Conservation (phyloP, 2,113 vertebrate species). For the Burhinus oedicnemus region DNA sequence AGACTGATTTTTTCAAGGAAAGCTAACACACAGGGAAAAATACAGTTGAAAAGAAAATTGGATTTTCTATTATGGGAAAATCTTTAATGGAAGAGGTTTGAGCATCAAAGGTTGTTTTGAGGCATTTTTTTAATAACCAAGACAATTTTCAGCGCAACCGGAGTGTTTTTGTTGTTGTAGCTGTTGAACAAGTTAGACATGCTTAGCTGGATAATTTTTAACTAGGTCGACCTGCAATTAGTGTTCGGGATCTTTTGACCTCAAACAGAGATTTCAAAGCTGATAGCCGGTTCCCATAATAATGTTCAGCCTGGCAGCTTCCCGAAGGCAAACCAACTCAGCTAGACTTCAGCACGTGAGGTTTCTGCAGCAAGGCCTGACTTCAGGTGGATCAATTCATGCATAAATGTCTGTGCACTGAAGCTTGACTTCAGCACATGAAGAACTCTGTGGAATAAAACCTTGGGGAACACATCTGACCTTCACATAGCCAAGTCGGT, state of each 20-base stretch:
- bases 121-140: background rate
- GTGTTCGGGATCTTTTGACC: background rate
- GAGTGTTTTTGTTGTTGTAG: background rate
- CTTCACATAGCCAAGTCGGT: background rate
- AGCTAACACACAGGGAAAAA: background rate
- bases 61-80: background rate
- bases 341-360: background rate
- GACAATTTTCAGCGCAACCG: background rate
- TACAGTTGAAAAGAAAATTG: background rate
- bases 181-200: background rate
- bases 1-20: background rate
- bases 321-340: background rate
- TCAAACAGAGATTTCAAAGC: background rate
- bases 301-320: background rate
- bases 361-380: background rate
- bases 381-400: background rate
- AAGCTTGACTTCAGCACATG: background rate
- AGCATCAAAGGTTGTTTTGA: background rate
- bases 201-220: background rate
- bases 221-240: background rate
- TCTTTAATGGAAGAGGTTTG: background rate
- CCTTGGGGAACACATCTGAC: conserved; percentile 7
- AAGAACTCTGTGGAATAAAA: background rate
- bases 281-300: background rate
- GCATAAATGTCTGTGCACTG: background rate